Conservation (phyloP, 2,888 invertebrate species). For the Eupithecia subumbrata region DNA sequence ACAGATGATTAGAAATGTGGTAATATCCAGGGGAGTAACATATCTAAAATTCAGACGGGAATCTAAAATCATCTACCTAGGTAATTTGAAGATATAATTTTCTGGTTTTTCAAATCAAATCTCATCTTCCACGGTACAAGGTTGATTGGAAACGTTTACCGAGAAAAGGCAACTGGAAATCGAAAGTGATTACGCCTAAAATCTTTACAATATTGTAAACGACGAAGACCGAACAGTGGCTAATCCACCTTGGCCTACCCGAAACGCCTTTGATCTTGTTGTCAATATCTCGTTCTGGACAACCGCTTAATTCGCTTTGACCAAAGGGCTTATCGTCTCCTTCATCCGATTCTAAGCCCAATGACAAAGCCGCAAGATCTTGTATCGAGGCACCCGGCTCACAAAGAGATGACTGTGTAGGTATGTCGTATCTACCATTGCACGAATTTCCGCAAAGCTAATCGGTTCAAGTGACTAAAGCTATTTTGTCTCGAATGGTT, state of each 20-base stretch:
- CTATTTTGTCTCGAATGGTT: constrained; percentile 17
- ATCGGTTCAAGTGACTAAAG: constrained; percentile 27
- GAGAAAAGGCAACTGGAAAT: not conserved
- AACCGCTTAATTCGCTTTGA: constrained; percentile 39
- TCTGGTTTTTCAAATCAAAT: not conserved
- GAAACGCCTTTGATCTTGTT: constrained; percentile 39
- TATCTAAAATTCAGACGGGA: too few species aligned
- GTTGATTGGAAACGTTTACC: not conserved
- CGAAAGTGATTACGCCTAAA: constrained; percentile 11
- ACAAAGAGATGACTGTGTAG: constrained; percentile 25
- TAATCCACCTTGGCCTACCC: constrained; percentile 19
- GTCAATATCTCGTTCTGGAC: constrained; percentile 40
- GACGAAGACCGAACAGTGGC: constrained; percentile 7
- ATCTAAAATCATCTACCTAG: too few species aligned
- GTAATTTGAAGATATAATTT: not conserved
- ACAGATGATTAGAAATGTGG: too few species aligned
- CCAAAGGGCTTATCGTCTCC: constrained; percentile 22
- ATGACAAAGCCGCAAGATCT: constrained; percentile 12
- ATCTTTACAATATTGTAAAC: constrained; percentile 8
- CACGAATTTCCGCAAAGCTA: constrained; percentile 34
- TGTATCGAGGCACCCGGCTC: constrained; percentile 8
- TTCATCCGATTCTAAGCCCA: constrained; percentile 12
- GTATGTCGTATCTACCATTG: constrained; percentile 21
- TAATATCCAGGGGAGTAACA: too few species aligned
- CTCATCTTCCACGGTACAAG: not conserved